phyloP scores from a whole-genome alignment of 2,888 invertebrate genomes.

The Athrips mouffetella region DNA sequence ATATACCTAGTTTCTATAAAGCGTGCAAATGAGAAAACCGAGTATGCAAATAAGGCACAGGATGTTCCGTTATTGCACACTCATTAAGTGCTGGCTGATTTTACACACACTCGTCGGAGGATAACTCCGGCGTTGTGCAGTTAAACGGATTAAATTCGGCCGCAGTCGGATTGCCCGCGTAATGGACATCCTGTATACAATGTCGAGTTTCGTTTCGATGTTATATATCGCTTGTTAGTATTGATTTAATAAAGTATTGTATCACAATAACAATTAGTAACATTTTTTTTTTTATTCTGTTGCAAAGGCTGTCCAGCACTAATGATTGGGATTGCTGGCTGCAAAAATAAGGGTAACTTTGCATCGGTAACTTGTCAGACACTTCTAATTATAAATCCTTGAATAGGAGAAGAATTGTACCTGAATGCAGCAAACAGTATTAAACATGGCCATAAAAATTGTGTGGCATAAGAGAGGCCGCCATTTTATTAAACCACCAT shows the following conservation, averaged over 20 bases:
- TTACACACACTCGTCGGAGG: slow-evolving; percentile 50
- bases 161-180: slow-evolving; percentile 61
- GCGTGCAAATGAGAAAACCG: slow-evolving; percentile 5
- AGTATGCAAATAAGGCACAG: slow-evolving; percentile 40
- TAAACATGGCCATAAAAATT: too few relatives aligned
- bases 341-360: too few relatives aligned
- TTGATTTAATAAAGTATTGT: neutral
- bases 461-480: too few relatives aligned
- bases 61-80: slow-evolving; percentile 50
- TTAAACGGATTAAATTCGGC: slow-evolving; percentile 68
- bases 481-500: too few relatives aligned
- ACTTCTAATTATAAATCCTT: too few relatives aligned
- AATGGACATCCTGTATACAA: slow-evolving; percentile 54
- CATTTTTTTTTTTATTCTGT: neutral
- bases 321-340: too few relatives aligned
- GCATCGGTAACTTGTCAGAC: too few relatives aligned
- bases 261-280: neutral
- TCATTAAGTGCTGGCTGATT: slow-evolving; percentile 59
- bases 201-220: slow-evolving; percentile 15
- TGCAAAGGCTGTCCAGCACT: too few relatives aligned
- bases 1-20: too few relatives aligned
- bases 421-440: too few relatives aligned
- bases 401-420: too few relatives aligned
- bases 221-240: too few relatives aligned
- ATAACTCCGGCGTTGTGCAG: slow-evolving; percentile 58